Base-by-base conservation (phyloP, 2,113 vertebrate species). In the Chlorodrepanis virens region DNA sequence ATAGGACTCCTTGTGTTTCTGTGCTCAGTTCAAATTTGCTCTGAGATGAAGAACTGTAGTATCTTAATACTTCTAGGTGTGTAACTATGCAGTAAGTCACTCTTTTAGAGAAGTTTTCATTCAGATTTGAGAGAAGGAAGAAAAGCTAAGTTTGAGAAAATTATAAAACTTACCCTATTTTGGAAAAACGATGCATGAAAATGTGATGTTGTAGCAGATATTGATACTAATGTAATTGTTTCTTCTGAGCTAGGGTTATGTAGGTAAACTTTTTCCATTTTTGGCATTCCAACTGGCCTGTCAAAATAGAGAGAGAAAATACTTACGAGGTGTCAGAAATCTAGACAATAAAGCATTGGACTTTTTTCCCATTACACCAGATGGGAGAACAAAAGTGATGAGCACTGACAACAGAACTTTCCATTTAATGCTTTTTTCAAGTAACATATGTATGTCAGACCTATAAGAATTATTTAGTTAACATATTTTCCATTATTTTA, bases 241-340 rank as follows among this genome's bases (percentile, higher is more conserved):
- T 99, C 99, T 98, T 99, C 99, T 98, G 99, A 98, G 98, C 99
- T 99, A 98, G 99, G 99, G 97, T 99, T 99, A 97, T 99, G 99
- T 97, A 99, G 98, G 97, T 99, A 99, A 98, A 99, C 99, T 98
- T 99, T 99, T 98, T 99, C 99, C 99, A 99, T 99, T 99, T 99
- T 99, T 98, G 99, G 99, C 99, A 99, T 99, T 96, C 99, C 99
- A 96, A 99, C 99, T 76, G 99, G 99, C 98, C 99, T 99, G 95
- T 45, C 33, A 77, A 98, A 97, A 85, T 45, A 83, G 22, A 93
- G 22, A 65, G n/a, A 93, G 74, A 93, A 78, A 93, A 59, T 57
- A 77, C 59, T 75, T 81, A 59, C 23, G 2, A 71, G 54, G 11
- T 44, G 33, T 57, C 12, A 75, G 45, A 52, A 54, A 61, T 77